These are phyloP conservation scores for Stegophylla sp. DNA, from an alignment of 2,888 invertebrate genomes.

Conservation along the genomic window DNA sequence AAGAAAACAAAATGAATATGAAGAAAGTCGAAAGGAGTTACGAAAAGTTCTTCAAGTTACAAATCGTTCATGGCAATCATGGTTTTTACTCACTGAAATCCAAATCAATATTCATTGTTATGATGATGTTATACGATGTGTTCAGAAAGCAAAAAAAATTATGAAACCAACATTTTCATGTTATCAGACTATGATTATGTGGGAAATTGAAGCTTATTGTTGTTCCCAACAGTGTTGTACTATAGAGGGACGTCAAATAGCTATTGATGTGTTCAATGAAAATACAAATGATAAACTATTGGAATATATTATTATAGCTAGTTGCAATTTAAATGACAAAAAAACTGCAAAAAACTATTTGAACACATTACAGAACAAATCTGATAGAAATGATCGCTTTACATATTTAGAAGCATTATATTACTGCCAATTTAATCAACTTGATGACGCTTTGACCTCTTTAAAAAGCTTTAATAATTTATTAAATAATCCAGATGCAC, in stretches of 20 bases:
- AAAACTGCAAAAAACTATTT: constrained; percentile 46
- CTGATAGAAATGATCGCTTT: constrained; percentile 21
- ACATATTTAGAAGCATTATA: constrained; percentile 40
- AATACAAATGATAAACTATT: not conserved
- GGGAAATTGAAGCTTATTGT: constrained; percentile 52
- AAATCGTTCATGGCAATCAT: constrained; percentile 46
- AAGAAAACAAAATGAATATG: constrained; percentile 27
- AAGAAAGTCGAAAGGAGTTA: constrained; percentile 46
- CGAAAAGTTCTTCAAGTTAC: constrained; percentile 44
- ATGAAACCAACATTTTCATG: constrained; percentile 53
- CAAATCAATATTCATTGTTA: constrained; percentile 44
- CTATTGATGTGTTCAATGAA: constrained; percentile 26
- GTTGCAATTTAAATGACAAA: constrained; percentile 43
- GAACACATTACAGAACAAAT: constrained; percentile 29
- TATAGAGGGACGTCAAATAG: constrained; percentile 28
- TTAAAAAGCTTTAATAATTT: constrained; percentile 13
- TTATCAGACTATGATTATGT: constrained; percentile 47
- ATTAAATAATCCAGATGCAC: not conserved
- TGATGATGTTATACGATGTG: constrained; percentile 47
- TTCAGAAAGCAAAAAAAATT: constrained; percentile 45
- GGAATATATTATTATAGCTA: constrained; percentile 40
- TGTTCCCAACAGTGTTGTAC: constrained; percentile 19
- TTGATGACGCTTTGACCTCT: constrained; percentile 33
- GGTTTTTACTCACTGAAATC: constrained; percentile 50
- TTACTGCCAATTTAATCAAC: constrained; percentile 4